These are phyloP conservation scores for Drosophila hydei DNA, from an alignment of 1,140 invertebrate genomes.

Conservation along the genomic window DNA sequence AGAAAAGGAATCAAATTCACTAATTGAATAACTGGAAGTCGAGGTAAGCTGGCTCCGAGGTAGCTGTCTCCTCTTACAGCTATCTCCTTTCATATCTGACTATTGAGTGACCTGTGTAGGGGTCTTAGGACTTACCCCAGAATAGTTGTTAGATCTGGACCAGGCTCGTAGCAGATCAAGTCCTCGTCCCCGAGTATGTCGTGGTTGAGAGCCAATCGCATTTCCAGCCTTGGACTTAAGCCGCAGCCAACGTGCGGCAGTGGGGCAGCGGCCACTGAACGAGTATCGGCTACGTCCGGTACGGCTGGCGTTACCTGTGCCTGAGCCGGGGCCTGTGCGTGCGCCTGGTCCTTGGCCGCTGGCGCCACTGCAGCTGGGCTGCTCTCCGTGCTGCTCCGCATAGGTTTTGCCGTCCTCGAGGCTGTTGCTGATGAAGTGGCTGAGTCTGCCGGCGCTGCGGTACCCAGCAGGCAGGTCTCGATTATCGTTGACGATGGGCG, in stretches of 20 bases:
- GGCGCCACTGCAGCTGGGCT: constrained; percentile 52
- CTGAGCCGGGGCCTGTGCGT: neutral
- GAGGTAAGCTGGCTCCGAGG: too few species aligned
- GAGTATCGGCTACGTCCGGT: constrained; percentile 62
- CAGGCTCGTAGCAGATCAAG: constrained; percentile 84
- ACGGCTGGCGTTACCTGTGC: neutral
- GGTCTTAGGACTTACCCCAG: constrained; percentile 63
- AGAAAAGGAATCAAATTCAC: too few species aligned
- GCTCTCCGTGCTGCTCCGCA: constrained; percentile 50
- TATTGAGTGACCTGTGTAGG: neutral
- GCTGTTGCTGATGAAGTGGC: constrained; percentile 82
- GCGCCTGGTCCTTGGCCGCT: neutral
- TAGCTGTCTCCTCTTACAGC: too few species aligned
- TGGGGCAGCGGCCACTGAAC: constrained; percentile 85
- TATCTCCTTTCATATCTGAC: neutral
- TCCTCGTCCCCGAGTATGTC: constrained; percentile 84
- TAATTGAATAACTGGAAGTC: too few species aligned
- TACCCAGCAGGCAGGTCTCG: constrained; percentile 81
- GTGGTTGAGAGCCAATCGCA: constrained; percentile 86
- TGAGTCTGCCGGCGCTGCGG: constrained; percentile 61
- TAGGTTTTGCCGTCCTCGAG: constrained; percentile 84
- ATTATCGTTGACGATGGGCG: constrained; percentile 82
- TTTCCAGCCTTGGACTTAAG: constrained; percentile 86
- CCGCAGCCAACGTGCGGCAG: constrained; percentile 77
- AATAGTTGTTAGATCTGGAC: constrained; percentile 84